A percentile compares a stretch with the other conserved stretches of the same genome.
Conservation (phyloP, 2,888 invertebrate genomes). For the Phragmatobia fuliginosa region DNA sequence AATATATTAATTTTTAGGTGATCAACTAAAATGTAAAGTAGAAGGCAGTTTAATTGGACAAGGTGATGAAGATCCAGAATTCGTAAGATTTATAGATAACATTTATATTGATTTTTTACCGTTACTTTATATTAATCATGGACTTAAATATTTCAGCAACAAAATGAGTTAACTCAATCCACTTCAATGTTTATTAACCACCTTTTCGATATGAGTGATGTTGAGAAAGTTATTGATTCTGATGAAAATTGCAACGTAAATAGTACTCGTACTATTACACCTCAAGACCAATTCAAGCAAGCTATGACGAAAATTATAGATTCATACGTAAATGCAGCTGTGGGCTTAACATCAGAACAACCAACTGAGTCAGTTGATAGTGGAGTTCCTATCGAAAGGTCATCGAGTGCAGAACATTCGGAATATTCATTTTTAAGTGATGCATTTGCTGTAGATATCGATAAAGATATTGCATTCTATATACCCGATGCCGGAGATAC, state of each 20-base stretch:
- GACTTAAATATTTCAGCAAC: slow-evolving; percentile 48
- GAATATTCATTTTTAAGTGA: slow-evolving; percentile 69
- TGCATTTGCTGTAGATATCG: slow-evolving; percentile 54
- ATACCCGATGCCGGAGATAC: slow-evolving; percentile 52
- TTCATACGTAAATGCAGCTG: slow-evolving; percentile 61
- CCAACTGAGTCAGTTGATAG: slow-evolving; percentile 38
- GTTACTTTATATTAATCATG: slow-evolving; percentile 8
- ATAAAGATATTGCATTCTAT: slow-evolving; percentile 59
- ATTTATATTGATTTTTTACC: not conserved
- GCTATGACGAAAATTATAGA: slow-evolving; percentile 67
- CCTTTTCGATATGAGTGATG: slow-evolving; percentile 78
- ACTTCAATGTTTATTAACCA: slow-evolving; percentile 76
- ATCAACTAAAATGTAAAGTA: slow-evolving; percentile 41
- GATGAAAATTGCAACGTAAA: slow-evolving; percentile 54
- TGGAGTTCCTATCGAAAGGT: slow-evolving; percentile 35
- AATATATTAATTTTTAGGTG: slow-evolving; percentile 46
- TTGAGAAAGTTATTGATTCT: slow-evolving; percentile 58
- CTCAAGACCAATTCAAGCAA: slow-evolving; percentile 54
- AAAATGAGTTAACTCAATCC: slow-evolving; percentile 64
- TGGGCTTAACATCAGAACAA: slow-evolving; percentile 52
- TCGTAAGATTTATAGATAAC: slow-evolving; percentile 52
- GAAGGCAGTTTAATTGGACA: slow-evolving; percentile 71
- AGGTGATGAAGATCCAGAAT: slow-evolving; percentile 74
- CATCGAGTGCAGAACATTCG: slow-evolving; percentile 56
- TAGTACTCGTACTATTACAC: slow-evolving; percentile 42